A percentile compares a stretch with the other conserved stretches of the same genome.
Evolutionary conservation across 2,113 vertebrate genomes (phyloP).

Genomic region (Clarias gariepinus): DNA sequence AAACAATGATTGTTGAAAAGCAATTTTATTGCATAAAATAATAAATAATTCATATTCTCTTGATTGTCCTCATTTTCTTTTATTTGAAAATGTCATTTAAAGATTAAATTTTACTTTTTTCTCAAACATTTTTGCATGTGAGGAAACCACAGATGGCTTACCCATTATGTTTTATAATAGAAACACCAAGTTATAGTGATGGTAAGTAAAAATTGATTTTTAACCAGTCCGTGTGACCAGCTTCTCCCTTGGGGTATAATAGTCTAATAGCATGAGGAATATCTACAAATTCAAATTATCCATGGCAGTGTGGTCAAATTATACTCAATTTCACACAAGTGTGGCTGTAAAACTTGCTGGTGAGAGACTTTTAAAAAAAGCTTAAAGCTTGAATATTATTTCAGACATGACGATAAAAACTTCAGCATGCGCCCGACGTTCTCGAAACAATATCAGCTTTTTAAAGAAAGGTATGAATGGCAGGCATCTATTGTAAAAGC

Average conservation of each 20-base stretch:
- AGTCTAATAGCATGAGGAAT: background rate
- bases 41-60: too few relatives aligned
- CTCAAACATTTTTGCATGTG: background rate
- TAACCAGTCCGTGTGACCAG: background rate
- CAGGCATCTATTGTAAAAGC: conserved; percentile 26
- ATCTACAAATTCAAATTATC: background rate
- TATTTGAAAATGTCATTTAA: too few relatives aligned
- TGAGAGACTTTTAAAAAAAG: conserved; percentile 14
- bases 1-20: too few relatives aligned
- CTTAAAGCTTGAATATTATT: background rate
- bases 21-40: too few relatives aligned
- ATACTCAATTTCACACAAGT: background rate
- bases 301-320: background rate
- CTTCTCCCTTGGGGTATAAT: background rate
- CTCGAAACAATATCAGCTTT: conserved; percentile 5
- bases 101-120: too few relatives aligned
- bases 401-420: background rate
- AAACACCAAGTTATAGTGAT: background rate
- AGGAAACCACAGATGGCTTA: background rate
- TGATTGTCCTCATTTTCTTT: too few relatives aligned
- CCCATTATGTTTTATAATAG: background rate
- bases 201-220: background rate
- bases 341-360: background rate
- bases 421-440: background rate
- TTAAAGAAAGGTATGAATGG: background rate